Base-by-base conservation (phyloP, 2,888 invertebrate species). In the Cinara cedri region DNA sequence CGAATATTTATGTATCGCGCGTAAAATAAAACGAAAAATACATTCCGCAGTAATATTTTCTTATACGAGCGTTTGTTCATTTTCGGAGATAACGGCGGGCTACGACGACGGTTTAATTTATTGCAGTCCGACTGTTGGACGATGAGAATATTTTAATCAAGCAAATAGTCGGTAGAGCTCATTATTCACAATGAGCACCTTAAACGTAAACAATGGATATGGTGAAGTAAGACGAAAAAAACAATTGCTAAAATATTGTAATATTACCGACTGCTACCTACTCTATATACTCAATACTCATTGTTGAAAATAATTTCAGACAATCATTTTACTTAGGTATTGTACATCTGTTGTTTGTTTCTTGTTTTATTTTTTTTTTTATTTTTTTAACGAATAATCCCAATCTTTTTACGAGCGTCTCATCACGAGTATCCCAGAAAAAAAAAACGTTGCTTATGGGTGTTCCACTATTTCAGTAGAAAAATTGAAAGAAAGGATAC, bases 101-200 rank as follows among this genome's bases (percentile, higher is more conserved):
- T 21, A 9, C 49, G 11, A 3, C 19, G 13, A 49, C 44, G 46
- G 49, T 62, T 60, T 49, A 49, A 72, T 62, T 72, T 72, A 72
- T 72, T 19, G 55, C 21, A 11, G 60, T 72, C 60, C 26, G 19
- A 60, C 72, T 19, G 49, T 72, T 19, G 62, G 34, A 49, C n/a
- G n/a, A 49, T 26, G 46, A 34, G 46, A 60, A 62, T 72, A 62
- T 72, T 72, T 72, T 72, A 60, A 72, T 72, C 72, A 44, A 72
- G 49, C 46, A 62, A 72, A 62, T 49, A 49, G 49, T 57, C 34
- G 34, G 34, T 6, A 51, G 55, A 10, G 49, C 46, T 62, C 72
- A 49, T 72, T 62, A 72, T 62, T 72, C 49, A 62, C 72, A 34
- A 60, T 4, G 9, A 62, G 26, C 9, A 26, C 19, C 24, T 72